A percentile compares a stretch with the other conserved stretches of the same genome.
Conservation (phyloP, 2,113 vertebrate species). For the Coracopsis vasa region DNA sequence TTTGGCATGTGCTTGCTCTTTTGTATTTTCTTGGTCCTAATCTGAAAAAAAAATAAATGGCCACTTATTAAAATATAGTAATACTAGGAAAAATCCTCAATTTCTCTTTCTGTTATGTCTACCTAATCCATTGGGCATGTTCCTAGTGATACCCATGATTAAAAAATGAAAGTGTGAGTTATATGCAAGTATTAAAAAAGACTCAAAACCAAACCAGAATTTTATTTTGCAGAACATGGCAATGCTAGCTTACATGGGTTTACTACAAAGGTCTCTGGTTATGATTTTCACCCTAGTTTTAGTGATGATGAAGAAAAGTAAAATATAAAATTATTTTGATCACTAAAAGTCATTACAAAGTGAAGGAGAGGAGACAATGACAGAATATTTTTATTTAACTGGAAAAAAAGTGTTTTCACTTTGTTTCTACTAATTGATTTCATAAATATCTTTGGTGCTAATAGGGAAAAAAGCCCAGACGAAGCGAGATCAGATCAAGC, state of each 20-base stretch:
- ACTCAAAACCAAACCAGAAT: not conserved
- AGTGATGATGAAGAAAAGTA: not conserved
- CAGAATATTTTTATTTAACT: not conserved
- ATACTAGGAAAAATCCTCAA: not conserved
- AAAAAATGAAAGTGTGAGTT: not conserved
- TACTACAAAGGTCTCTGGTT: not conserved
- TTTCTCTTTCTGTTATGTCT: not conserved
- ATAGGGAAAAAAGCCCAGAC: not conserved
- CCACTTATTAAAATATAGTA: not conserved
- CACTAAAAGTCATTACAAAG: not conserved
- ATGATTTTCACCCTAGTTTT: not conserved
- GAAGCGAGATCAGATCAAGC: not conserved
- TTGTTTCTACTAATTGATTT: not conserved
- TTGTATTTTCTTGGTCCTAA: not conserved
- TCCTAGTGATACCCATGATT: not conserved
- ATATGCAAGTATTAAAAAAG: not conserved
- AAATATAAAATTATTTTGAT: not conserved
- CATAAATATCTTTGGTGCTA: not conserved
- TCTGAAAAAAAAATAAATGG: not conserved
- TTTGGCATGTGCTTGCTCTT: not conserved
- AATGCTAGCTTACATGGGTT: not conserved
- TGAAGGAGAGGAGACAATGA: not conserved
- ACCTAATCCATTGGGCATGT: not conserved
- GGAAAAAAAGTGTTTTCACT: not conserved
- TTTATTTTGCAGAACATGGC: not conserved